A percentile compares a stretch with the other conserved stretches of the same genome.
Evolutionary conservation across 2,888 invertebrate genomes (phyloP).

Genomic region (Catocala fraxini): DNA sequence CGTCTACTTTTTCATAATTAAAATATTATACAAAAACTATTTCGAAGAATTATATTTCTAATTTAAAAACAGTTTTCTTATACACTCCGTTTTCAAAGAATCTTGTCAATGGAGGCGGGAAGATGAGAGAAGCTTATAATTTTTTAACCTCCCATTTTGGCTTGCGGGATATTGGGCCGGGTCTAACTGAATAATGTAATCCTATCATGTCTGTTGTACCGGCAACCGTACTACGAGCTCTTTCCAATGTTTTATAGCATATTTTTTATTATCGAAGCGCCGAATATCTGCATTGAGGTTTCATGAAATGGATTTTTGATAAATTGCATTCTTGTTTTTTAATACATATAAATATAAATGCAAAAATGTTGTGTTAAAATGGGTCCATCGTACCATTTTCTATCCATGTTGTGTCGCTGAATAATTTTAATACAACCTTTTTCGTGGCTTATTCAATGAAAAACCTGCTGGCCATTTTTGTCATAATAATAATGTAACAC

Average conservation of each 20-base stretch:
- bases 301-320: not conserved
- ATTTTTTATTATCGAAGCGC: conserved; percentile 14
- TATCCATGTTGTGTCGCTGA: no score
- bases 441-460: no score
- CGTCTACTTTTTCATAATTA: no score
- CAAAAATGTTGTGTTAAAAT: no score
- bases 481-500: no score
- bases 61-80: conserved; percentile 1
- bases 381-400: no score
- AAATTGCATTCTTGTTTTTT: conserved; percentile 9
- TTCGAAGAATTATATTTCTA: not conserved
- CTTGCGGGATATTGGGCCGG: conserved; percentile 34
- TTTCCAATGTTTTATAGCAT: conserved; percentile 42
- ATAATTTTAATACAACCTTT: no score
- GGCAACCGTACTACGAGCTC: conserved; percentile 22
- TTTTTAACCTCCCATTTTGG: conserved; percentile 46
- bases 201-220: conserved; percentile 42
- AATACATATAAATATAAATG: not conserved
- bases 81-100: conserved; percentile 17
- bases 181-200: conserved; percentile 53
- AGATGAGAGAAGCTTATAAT: conserved; percentile 44
- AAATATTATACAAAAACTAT: no score
- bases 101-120: conserved; percentile 23
- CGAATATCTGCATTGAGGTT: conserved; percentile 12
- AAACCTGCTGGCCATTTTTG: no score